Evolutionary conservation across 2,113 vertebrate species (phyloP).

Genomic region (Eretmochelys imbricata): DNA sequence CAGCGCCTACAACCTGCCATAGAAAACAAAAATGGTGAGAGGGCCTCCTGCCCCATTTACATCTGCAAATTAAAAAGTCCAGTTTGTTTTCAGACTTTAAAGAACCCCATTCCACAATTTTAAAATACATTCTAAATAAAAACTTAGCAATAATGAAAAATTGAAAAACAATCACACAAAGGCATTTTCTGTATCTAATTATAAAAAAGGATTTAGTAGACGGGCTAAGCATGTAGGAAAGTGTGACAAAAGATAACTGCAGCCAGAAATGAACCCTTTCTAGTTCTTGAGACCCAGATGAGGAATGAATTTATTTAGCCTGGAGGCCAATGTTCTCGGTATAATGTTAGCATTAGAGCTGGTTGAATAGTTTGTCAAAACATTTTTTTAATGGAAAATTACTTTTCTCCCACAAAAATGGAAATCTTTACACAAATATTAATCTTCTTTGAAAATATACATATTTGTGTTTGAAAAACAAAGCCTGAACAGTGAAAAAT

Average conservation of each 20-base stretch:
- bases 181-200: background rate
- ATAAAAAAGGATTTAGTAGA: constrained; percentile 39
- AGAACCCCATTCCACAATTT: background rate
- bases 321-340: constrained; percentile 33
- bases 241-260: constrained; percentile 60
- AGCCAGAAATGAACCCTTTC: constrained; percentile 60
- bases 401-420: background rate
- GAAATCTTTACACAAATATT: background rate
- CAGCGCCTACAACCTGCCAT: background rate
- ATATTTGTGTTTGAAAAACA: background rate
- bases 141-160: background rate
- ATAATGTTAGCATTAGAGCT: constrained; percentile 9
- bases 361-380: background rate
- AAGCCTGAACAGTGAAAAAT: background rate
- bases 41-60: accelerated
- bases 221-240: background rate
- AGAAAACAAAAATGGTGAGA: background rate
- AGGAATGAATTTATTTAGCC: constrained; percentile 1
- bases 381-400: background rate
- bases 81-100: background rate
- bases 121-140: background rate
- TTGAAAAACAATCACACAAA: background rate
- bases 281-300: constrained; percentile 47
- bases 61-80: background rate
- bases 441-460: background rate